Base-by-base conservation (phyloP, 2,797 vertebrate genomes). In the Enteromius afrohamiltoni region DNA sequence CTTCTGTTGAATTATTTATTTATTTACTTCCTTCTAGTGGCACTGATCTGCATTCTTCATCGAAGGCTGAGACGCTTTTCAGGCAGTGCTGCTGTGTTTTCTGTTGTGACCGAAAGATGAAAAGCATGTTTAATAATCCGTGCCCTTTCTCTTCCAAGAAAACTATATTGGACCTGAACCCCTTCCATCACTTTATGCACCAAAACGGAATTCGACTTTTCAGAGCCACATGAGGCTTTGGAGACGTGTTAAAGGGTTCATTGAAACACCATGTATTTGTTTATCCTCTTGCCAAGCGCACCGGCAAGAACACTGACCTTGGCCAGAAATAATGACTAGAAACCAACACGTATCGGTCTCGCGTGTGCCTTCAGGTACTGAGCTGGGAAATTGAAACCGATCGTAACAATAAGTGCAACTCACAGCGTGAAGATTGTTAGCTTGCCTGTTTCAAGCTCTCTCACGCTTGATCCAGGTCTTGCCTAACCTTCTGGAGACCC, bases 281-380 rank as follows among this genome's bases (percentile, higher is more conserved):
- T 75, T 83, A 58, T 58, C 34, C 23, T 58, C 13, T 62, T 47
- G 64, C 47, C n/a, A 69, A 65, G 77, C 4, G 8, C 47, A 26
- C 13, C 9, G 47, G 49, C 71, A 78, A 67, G 19, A 78, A 78
- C 60, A 58, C 68, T 79, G 60, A 60, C 85, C 76, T 79, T 40
- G 55, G 76, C 45, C 80, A 68, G 49, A 81, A 60, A 82, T 71
- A 82, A 85, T 53, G 60, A 69, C 49, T 49, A 26, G 3, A 55
- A 71, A 67, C 80, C 17, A 60, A 45, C 58, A 60, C 0, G 62
- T 14, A 37, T 74, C 47, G n/a, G 45, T 82, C 67, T 26, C 7
- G 10, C 4, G 23, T 70, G 49, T 58, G 68, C 31, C 53, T 42
- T 16, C 23, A 64, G 31, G 53, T 62, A n/a, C 7, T 71, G 67